Conservation (phyloP, 92 coral and sea anemone species). For the Meandrina meandrites region DNA sequence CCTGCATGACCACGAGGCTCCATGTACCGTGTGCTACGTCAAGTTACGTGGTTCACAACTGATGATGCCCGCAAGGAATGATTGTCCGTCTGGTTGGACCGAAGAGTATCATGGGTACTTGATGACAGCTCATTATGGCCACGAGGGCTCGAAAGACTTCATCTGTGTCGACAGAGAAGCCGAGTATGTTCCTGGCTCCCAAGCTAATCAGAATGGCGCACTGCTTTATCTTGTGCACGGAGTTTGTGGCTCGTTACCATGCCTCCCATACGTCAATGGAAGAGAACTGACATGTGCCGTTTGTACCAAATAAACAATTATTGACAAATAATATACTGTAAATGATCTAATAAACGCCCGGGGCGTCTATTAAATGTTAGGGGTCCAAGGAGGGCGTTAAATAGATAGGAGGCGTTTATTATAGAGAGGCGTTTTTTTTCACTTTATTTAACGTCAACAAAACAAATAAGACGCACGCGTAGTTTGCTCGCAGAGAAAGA, state of each 20-base stretch:
- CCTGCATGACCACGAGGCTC: constrained; percentile 59
- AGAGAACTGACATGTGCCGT: constrained; percentile 33
- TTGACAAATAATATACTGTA: too few species aligned
- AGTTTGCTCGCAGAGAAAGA: too few species aligned
- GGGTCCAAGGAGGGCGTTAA: too few species aligned
- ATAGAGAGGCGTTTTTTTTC: too few species aligned
- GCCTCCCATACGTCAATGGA: constrained; percentile 51
- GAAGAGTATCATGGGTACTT: constrained; percentile 76
- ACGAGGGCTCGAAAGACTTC: constrained; percentile 36
- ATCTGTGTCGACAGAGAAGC: constrained; percentile 71
- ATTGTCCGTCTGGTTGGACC: constrained; percentile 78
- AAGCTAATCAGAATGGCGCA: constrained; percentile 44
- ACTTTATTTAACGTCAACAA: too few species aligned
- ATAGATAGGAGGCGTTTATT: too few species aligned
- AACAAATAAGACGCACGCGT: too few species aligned
- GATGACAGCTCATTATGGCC: constrained; percentile 62
- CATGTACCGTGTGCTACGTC: constrained; percentile 73
- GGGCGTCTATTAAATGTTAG: too few species aligned
- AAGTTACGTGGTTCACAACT: constrained; percentile 53
- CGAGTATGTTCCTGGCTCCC: constrained; percentile 56
- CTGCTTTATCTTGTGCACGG: constrained; percentile 59
- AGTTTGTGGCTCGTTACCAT: constrained; percentile 64
- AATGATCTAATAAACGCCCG: too few species aligned
- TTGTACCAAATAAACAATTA: constrained; percentile 22
- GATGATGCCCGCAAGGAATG: constrained; percentile 71